Percentiles rank a stretch among this genome's conserved stretches.
Evolutionary conservation across 1,140 invertebrate genomes (phyloP).

Genomic region (Reticulitermes speratus): DNA sequence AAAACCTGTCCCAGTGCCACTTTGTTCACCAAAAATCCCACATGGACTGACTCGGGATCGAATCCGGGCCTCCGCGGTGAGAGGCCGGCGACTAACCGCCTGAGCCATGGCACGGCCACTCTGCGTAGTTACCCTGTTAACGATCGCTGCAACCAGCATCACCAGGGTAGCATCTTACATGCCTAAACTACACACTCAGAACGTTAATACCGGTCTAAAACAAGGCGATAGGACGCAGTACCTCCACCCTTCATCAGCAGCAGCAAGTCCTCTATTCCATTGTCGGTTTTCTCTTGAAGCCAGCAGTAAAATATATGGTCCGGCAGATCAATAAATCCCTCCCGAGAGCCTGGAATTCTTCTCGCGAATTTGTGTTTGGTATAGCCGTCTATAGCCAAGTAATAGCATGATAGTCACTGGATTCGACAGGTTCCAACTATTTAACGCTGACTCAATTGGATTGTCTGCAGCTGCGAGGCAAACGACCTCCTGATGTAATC

Average conservation of each 20-base stretch:
- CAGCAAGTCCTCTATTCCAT: background rate
- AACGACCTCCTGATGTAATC: no score
- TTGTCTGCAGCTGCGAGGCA: background rate
- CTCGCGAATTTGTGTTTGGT: background rate
- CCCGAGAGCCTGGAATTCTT: background rate
- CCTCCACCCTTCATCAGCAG: background rate
- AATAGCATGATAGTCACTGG: no score
- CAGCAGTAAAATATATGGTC: background rate
- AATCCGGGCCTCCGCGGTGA: no score
- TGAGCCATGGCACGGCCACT: no score
- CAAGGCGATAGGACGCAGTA: background rate
- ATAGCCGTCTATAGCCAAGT: no score
- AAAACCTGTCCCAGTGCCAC: no score
- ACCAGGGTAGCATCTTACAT: no score
- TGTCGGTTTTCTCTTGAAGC: background rate
- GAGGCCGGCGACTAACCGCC: no score
- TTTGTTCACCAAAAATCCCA: no score
- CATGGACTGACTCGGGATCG: no score
- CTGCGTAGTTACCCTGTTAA: no score
- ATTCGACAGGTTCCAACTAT: background rate
- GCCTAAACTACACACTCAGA: background rate
- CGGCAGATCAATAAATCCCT: background rate
- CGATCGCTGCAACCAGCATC: no score
- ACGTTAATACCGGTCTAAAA: background rate
- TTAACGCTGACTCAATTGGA: background rate